Base-by-base conservation (phyloP, 2,797 vertebrate species). In the Lateolabrax maculatus region DNA sequence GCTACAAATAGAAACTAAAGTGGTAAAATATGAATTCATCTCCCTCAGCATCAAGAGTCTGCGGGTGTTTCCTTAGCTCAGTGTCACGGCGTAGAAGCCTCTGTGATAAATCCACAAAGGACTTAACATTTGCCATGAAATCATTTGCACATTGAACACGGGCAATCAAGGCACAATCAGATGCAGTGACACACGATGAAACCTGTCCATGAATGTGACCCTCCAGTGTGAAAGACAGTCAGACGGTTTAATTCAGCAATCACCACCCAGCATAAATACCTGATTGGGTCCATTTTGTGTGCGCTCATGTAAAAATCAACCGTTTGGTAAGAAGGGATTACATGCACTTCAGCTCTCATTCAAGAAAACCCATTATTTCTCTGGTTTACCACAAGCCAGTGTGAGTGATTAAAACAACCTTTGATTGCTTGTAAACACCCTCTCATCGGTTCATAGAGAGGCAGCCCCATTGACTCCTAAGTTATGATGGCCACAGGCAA, bases 341-440 rank as follows among this genome's bases (percentile, higher is more conserved):
- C 53, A 73, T 8, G 12, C 79, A 80, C 77, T 90, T 67, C 62
- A 81, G 67, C 53, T 64, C 58, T 73, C 60, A 53, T 44, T 84
- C 58, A 51, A 64, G 69, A 84, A 84, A 76, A 70, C 19, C n/a
- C 48, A 83, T 87, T 80, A 87, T 84, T 76, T 73, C 68, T 80
- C 51, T n/a, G 31, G 53, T 90, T 81, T 67, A 66, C 21, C 1
- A 57, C 25, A 21, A 72, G 43, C 61, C 25, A 29, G 55, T 60
- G 65, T 57, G 68, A 82, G 65, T 80, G 69, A 77, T 84, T 78
- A 85, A 83, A 84, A 53, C 72, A 61, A 55, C 51, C 63, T 77
- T 61, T 88, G 83, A 92, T 91, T 89, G 65, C 77, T 49, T 81
- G 73, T 83, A 87, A 92, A 90, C 86, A 90, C 64, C 78, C 68